Percentiles rank a stretch among this genome's conserved stretches.
These are phyloP conservation scores for Platygyra sinensis DNA, from an alignment of 64 coral and sea anemone species.

Conservation along the genomic window DNA sequence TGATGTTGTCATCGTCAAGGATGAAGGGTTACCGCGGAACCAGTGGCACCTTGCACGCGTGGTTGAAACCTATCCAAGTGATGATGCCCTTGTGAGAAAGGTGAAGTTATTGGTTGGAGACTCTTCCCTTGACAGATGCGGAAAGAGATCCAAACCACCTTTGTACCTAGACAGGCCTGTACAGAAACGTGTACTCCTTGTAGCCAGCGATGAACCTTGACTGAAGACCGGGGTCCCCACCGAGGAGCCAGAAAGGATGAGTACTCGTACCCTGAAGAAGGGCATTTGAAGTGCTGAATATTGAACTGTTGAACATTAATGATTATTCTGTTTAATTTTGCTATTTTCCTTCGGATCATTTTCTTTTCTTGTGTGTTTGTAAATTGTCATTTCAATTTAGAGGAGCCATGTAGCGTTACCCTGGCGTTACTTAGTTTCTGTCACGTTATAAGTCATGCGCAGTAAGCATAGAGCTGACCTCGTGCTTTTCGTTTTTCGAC, in stretches of 20 bases:
- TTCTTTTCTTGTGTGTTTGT: too few species aligned
- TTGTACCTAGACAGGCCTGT: conserved; percentile 31
- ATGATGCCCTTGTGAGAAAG: conserved; percentile 44
- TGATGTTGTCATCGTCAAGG: conserved; percentile 40
- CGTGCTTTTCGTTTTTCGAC: too few species aligned
- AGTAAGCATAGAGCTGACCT: too few species aligned
- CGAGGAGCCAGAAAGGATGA: not conserved
- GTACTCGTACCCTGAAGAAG: not conserved
- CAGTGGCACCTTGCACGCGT: conserved; percentile 51
- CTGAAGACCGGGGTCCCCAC: not conserved
- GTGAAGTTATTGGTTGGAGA: conserved; percentile 28
- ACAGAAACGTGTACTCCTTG: conserved; percentile 32
- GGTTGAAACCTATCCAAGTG: conserved; percentile 14
- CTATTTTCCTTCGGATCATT: too few species aligned
- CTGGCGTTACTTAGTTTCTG: too few species aligned
- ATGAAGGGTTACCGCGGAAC: not conserved
- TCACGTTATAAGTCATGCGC: too few species aligned
- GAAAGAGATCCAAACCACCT: conserved; percentile 17
- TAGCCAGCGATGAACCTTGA: not conserved
- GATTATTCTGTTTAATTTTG: too few species aligned
- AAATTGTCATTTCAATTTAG: too few species aligned
- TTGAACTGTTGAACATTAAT: not conserved
- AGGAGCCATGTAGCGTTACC: too few species aligned
- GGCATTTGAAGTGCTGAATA: too few species aligned
- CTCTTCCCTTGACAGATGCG: conserved; percentile 18